Percentiles rank a stretch among this genome's conserved stretches.
Conservation (phyloP, 2,113 vertebrate genomes). For the Nerophis lumbriciformis region DNA sequence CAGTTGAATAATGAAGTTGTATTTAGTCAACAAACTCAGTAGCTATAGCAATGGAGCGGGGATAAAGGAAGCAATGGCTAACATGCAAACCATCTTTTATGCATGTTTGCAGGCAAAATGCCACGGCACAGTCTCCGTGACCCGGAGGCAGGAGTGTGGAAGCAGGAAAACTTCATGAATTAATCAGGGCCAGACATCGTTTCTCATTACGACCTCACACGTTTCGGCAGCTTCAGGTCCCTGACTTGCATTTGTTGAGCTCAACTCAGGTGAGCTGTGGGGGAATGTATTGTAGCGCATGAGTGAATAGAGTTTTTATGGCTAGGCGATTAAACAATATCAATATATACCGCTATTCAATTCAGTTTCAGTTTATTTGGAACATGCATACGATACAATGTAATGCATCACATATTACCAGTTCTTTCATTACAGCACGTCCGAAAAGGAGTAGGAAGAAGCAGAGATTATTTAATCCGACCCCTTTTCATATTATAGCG, state of each 20-base stretch:
- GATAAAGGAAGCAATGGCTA: not conserved
- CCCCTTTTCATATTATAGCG: too few species aligned
- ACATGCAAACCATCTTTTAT: not conserved
- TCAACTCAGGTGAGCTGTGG: not conserved
- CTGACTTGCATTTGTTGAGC: slow-evolving; percentile 13
- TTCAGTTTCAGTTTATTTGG: too few species aligned
- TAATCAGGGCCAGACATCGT: slow-evolving; percentile 40
- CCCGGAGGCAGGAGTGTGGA: slow-evolving; percentile 19
- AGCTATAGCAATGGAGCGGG: too few species aligned
- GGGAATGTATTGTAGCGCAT: not conserved
- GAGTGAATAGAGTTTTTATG: not conserved
- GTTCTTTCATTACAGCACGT: too few species aligned
- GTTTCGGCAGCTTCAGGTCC: slow-evolving; percentile 25
- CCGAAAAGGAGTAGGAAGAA: too few species aligned
- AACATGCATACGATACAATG: too few species aligned
- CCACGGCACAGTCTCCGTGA: slow-evolving; percentile 7
- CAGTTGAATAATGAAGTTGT: too few species aligned
- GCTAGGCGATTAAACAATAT: too few species aligned
- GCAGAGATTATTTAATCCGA: too few species aligned
- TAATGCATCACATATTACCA: too few species aligned
- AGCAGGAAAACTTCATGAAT: slow-evolving; percentile 47
- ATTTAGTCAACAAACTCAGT: too few species aligned
- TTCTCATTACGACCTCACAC: slow-evolving; percentile 58
- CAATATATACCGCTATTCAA: too few species aligned
- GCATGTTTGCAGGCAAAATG: not conserved